A percentile compares a stretch with the other conserved stretches of the same genome.
Conservation (phyloP, 2,113 vertebrate species). For the Ramphastos sulfuratus region DNA sequence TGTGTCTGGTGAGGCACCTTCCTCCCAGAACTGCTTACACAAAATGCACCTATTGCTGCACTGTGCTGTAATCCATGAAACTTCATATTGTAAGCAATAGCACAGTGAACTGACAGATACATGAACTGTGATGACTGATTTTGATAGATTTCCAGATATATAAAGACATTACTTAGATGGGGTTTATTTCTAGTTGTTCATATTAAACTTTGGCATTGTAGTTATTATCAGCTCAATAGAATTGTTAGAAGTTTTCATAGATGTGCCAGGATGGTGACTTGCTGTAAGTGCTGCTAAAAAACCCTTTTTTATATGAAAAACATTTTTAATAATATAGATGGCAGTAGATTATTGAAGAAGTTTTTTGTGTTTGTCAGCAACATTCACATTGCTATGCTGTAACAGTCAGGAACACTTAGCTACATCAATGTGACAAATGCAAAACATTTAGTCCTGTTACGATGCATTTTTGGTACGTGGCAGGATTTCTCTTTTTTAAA, state of each 20-base stretch:
- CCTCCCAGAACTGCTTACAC: background rate
- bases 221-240: background rate
- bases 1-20: background rate
- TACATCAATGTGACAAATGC: background rate
- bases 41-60: background rate
- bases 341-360: background rate
- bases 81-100: background rate
- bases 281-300: background rate
- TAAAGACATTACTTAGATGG: background rate
- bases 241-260: background rate
- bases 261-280: background rate
- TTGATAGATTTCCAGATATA: background rate
- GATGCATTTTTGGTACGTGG: background rate
- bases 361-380: slow-evolving; percentile 29
- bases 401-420: background rate
- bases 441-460: background rate
- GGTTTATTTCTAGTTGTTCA: background rate
- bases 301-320: background rate
- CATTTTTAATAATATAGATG: slow-evolving; percentile 6
- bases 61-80: background rate
- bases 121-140: background rate
- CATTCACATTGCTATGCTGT: slow-evolving; percentile 2
- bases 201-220: background rate
- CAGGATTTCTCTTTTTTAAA: background rate
- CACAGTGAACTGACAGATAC: background rate